Evolutionary conservation across 2,797 vertebrate species (phyloP), one percentile per base, ranked within the genome.

Genomic region (Geotrypetes seraphini): DNA sequence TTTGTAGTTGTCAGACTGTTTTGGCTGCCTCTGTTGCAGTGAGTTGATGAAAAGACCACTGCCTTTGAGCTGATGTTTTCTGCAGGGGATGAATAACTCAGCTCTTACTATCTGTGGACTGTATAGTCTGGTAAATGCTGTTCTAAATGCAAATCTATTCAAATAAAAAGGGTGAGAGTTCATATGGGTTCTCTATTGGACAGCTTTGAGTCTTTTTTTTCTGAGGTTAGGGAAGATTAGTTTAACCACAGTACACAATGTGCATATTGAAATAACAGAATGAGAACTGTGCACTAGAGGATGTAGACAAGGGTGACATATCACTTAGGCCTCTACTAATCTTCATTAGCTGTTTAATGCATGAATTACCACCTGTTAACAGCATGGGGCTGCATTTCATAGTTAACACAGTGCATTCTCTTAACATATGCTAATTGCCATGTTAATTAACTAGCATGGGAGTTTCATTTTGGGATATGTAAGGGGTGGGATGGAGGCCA

Each of bases 131-230:
- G 18, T 43, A 36, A 33, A 16, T 2, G 4, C 39, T 31, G 7
- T 47, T 57, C 38, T 37, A 38, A 49, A 53, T 43, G 33, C 3
- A 22, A 55, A 54, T 46, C 7, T 24, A 3, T 4, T 2, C 4
- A 35, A 31, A 43, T n/a, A 41, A 38, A 53, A 54, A 45, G 33
- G 13, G 20, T 36, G 25, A 16, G 50, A 53, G 43, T 69, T 59
- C 57, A 59, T 66, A 30, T 60, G 23, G n/a, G 32, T 63, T 69
- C 44, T 48, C n/a, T n/a, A n/a, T n/a, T n/a, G n/a, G n/a, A n/a
- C n/a, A n/a, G n/a, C 47, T 71, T 34, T 56, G 15, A 15, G 45
- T 45, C 31, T 52, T 57, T 46, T 57, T 46, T 38, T 56, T 49
- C 31, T 29, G 9, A 16, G 12, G 18, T 25, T 3, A 1, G 36